phyloP scores from a whole-genome alignment of 2,797 vertebrate species.

The Avahi laniger region DNA sequence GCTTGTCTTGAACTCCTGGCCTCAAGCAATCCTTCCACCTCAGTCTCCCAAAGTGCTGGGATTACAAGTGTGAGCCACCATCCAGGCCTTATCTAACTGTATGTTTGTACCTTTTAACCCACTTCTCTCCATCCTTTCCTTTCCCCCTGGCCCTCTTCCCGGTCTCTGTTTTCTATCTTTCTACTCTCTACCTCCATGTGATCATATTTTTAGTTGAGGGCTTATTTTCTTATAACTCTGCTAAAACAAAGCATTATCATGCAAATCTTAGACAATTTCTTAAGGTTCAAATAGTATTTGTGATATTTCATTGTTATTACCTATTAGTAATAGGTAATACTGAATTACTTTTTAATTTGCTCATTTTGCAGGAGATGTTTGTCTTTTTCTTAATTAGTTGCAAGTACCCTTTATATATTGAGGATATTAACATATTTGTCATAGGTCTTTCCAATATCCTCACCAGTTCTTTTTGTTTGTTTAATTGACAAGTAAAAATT shows the following conservation, averaged over 20 bases:
- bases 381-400: conserved; percentile 9
- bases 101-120: background rate
- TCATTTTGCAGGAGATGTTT: background rate
- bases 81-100: background rate
- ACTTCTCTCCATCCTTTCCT: background rate
- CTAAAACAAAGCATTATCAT: background rate
- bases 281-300: background rate
- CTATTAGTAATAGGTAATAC: background rate
- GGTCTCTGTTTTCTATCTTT: background rate
- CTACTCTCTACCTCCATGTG: background rate
- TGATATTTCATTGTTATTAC: background rate
- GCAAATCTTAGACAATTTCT: background rate
- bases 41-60: background rate
- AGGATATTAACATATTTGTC: background rate
- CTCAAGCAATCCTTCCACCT: background rate
- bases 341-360: background rate
- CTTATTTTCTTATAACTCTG: conserved; percentile 9
- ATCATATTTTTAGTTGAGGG: background rate
- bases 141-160: background rate
- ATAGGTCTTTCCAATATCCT: background rate
- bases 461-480: background rate
- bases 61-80: background rate
- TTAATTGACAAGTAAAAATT: background rate
- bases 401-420: background rate
- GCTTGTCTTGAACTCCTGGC: background rate